Evolutionary conservation across 1,140 invertebrate genomes (phyloP), one percentile per base, ranked within the genome.

Genomic region (Holcopasites calliopsidis): DNA sequence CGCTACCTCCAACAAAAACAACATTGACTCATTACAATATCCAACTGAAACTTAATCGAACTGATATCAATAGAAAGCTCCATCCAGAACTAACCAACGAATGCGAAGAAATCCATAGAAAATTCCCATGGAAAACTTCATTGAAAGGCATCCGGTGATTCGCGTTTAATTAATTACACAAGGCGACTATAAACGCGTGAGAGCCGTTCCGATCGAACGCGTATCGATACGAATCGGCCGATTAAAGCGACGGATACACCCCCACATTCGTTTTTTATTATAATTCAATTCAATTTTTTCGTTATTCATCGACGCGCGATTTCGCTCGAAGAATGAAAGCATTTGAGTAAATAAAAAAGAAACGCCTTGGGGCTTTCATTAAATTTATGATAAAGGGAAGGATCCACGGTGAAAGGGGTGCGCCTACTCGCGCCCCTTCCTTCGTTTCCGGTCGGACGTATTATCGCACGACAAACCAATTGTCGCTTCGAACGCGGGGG

Each of bases 361-460:
- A n/a, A n/a, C n/a, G 44, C 64, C 49, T n/a, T n/a, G n/a, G n/a
- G n/a, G n/a, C n/a, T 64, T 72, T 72, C 58, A 52, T 64, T 72
- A 52, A 72, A 64, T 50, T 50, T 50, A 6, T 35, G 57, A 71
- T 71, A 21, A 62, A 71, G 40, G 33, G 11, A 28, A 40, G 57
- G 18, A 10, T 1, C 28, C 16, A 26, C n/a, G 10, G 3, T 71
- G 69, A 61, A 61, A 71, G 33, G 31, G 4, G 28, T 1, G 3
- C 16, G n/a, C n/a, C n/a, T n/a, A n/a, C n/a, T n/a, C n/a, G n/a
- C n/a, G n/a, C n/a, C n/a, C n/a, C n/a, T n/a, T n/a, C n/a, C n/a
- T n/a, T n/a, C n/a, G 13, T 13, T 42, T 33, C 13, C 21, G 13
- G 11, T 3, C 7, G 42, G 18, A 16, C 13, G n/a, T 28, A 71